phyloP scores from a whole-genome alignment of 2,888 invertebrate species.

The Andrena dorsata region DNA sequence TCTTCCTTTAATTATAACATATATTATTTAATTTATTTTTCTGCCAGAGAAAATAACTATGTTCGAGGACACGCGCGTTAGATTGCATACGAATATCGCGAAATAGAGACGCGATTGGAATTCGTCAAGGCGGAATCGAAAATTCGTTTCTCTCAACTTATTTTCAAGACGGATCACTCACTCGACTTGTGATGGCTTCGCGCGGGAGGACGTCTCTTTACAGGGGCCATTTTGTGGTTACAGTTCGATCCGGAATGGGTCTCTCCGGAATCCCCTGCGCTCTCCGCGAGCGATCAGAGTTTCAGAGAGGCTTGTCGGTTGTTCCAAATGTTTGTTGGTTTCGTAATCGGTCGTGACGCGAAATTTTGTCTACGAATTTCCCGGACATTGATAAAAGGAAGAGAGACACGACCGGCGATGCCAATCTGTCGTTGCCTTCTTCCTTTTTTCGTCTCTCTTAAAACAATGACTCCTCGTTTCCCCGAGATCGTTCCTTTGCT shows the following conservation, averaged over 20 bases:
- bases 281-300: not conserved
- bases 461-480: slow-evolving; percentile 28
- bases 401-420: slow-evolving; percentile 30
- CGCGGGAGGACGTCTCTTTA: slow-evolving; percentile 49
- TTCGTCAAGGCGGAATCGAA: not conserved
- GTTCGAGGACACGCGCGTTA: too few relatives aligned
- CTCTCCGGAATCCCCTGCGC: not conserved
- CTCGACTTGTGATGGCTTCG: slow-evolving; percentile 51
- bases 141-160: slow-evolving; percentile 8
- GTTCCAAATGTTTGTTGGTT: slow-evolving; percentile 16
- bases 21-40: not conserved
- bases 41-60: too few relatives aligned
- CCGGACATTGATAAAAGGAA: slow-evolving; percentile 53
- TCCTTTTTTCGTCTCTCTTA: not conserved
- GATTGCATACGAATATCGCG: not conserved
- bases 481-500: not conserved
- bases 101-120: not conserved
- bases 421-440: slow-evolving; percentile 24
- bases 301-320: not conserved
- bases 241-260: slow-evolving; percentile 35
- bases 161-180: slow-evolving; percentile 54
- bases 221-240: slow-evolving; percentile 65
- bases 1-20: not conserved
- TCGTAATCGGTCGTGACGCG: slow-evolving; percentile 31
- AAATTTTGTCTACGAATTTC: slow-evolving; percentile 64